Conservation (phyloP, 2,113 vertebrate species). For the Festucalex cinctus region DNA sequence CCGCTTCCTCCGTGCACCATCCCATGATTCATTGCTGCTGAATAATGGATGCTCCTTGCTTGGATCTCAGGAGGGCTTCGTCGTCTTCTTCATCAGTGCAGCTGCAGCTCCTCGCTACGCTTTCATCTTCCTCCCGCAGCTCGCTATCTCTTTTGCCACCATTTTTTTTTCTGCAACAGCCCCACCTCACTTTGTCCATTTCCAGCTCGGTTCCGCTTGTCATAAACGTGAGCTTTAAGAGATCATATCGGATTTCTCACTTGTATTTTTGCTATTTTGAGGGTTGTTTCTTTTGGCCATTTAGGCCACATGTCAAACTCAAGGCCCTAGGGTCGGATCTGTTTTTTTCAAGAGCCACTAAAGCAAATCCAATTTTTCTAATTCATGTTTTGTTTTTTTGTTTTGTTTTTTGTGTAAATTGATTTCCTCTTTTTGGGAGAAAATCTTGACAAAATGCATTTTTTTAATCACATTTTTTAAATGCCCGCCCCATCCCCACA, state of each 20-base stretch:
- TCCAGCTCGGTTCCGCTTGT: neutral
- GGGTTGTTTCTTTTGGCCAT: neutral
- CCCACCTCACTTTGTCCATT: neutral
- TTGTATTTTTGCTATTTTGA: neutral
- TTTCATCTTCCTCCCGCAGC: slow-evolving; percentile 36
- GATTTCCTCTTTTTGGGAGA: neutral
- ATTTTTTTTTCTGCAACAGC: neutral
- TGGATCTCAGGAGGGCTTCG: slow-evolving; percentile 41
- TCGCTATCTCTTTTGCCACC: slow-evolving; percentile 1
- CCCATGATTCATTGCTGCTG: slow-evolving; percentile 61
- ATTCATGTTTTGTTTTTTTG: no score
- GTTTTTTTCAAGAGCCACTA: neutral
- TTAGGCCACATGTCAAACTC: neutral
- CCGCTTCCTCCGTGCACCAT: slow-evolving; percentile 23
- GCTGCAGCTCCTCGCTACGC: slow-evolving; percentile 11
- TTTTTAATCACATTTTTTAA: neutral
- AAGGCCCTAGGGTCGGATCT: neutral
- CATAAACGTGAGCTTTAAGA: neutral
- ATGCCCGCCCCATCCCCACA: no score
- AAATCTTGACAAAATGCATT: neutral
- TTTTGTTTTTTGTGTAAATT: neutral
- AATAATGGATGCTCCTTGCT: slow-evolving; percentile 57
- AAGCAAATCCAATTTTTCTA: neutral
- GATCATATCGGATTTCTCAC: neutral
- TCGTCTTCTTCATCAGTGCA: slow-evolving; percentile 13